Evolutionary conservation across 2,113 vertebrate genomes (phyloP).

Genomic region (Trogon surrucura): DNA sequence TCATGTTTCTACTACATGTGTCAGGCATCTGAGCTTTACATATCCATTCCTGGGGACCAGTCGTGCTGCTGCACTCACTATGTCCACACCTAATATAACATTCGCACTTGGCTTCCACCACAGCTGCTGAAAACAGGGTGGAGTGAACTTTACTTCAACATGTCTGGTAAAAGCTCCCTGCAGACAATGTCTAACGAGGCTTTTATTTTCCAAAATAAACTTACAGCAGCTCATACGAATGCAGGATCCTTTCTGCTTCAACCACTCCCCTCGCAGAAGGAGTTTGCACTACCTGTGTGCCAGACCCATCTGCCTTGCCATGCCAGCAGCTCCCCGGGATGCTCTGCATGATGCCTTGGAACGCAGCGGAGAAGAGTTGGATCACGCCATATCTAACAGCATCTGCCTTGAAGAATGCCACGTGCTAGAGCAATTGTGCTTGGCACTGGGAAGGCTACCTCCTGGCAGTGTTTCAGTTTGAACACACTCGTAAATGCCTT

Average conservation of each 20-base stretch:
- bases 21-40: not conserved
- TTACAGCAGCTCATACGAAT: not conserved
- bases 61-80: not conserved
- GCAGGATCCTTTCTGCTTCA: not conserved
- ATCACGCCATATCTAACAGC: fast-evolving
- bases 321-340: not conserved
- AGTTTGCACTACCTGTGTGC: not conserved
- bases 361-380: not conserved
- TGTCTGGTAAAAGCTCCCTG: conserved; percentile 25
- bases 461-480: not conserved
- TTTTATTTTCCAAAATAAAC: conserved; percentile 45
- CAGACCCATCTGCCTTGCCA: fast-evolving
- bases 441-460: not conserved
- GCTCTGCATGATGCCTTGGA: not conserved
- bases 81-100: not conserved
- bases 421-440: not conserved
- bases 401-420: not conserved
- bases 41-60: not conserved
- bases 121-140: conserved; percentile 21
- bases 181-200: not conserved
- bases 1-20: not conserved
- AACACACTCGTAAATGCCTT: not conserved
- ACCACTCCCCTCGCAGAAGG: not conserved
- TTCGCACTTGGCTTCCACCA: not conserved
- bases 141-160: conserved; percentile 13